Conservation (phyloP, 1,140 invertebrate genomes). For the Zaprionus davidi region DNA sequence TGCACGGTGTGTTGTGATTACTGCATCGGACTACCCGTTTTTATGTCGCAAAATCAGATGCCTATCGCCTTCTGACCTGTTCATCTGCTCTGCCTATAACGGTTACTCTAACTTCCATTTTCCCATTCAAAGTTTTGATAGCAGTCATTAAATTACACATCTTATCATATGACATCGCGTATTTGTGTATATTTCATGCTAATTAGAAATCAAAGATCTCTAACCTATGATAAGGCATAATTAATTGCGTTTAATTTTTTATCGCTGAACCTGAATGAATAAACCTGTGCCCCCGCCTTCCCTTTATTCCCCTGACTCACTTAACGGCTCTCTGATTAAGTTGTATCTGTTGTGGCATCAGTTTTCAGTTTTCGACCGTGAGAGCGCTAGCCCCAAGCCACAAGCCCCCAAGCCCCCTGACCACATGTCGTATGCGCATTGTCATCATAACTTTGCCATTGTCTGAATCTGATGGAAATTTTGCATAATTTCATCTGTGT, state of each 20-base stretch:
- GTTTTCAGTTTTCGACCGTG: constrained; percentile 54
- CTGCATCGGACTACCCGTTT: constrained; percentile 13
- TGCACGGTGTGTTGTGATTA: constrained; percentile 22
- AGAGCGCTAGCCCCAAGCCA: constrained; percentile 12
- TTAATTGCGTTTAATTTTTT: constrained; percentile 75
- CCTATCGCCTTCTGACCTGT: constrained; percentile 23
- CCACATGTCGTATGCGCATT: constrained; percentile 69
- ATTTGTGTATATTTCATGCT: constrained; percentile 73
- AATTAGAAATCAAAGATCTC: constrained; percentile 70
- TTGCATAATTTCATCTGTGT: constrained; percentile 66
- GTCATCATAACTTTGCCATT: constrained; percentile 75
- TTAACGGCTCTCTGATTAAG: constrained; percentile 62
- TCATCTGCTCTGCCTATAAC: constrained; percentile 43
- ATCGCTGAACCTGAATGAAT: constrained; percentile 24
- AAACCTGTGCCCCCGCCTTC: constrained; percentile 5
- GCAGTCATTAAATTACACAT: constrained; percentile 67
- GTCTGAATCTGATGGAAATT: constrained; percentile 59
- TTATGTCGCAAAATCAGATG: constrained; percentile 39
- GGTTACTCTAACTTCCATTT: constrained; percentile 39
- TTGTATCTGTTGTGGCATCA: constrained; percentile 68
- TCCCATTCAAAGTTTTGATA: constrained; percentile 24
- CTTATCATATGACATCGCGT: constrained; percentile 51
- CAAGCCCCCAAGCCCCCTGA: neutral
- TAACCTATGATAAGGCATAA: constrained; percentile 64
- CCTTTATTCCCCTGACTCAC: neutral